Conservation (phyloP, 2,113 vertebrate species). For the Anseranas semipalmata region DNA sequence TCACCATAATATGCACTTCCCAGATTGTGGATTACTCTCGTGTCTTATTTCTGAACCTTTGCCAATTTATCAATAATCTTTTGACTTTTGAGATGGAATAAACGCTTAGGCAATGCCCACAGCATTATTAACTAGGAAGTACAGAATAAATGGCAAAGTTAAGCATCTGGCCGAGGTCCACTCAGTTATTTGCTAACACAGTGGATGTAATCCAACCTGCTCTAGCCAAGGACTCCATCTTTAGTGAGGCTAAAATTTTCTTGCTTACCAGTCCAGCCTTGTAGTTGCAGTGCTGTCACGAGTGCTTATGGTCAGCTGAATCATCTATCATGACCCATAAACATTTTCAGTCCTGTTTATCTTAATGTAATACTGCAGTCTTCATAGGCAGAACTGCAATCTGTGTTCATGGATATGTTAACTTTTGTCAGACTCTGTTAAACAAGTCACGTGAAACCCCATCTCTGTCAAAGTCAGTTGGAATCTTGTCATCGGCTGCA, state of each 20-base stretch:
- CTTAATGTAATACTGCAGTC: neutral
- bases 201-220: neutral
- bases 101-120: neutral
- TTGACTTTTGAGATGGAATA: neutral
- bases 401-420: neutral
- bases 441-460: neutral
- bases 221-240: neutral
- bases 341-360: neutral
- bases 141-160: neutral
- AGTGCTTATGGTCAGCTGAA: neutral
- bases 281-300: neutral
- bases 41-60: neutral
- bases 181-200: neutral
- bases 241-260: neutral
- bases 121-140: neutral
- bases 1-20: neutral
- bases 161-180: fast-evolving
- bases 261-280: neutral
- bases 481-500: neutral
- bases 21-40: neutral
- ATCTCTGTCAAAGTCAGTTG: neutral
- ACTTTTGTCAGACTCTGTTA: neutral
- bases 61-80: neutral
- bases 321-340: fast-evolving
- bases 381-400: neutral